phyloP scores from a whole-genome alignment of 2,888 invertebrate species.

The Oscheius sp. region DNA sequence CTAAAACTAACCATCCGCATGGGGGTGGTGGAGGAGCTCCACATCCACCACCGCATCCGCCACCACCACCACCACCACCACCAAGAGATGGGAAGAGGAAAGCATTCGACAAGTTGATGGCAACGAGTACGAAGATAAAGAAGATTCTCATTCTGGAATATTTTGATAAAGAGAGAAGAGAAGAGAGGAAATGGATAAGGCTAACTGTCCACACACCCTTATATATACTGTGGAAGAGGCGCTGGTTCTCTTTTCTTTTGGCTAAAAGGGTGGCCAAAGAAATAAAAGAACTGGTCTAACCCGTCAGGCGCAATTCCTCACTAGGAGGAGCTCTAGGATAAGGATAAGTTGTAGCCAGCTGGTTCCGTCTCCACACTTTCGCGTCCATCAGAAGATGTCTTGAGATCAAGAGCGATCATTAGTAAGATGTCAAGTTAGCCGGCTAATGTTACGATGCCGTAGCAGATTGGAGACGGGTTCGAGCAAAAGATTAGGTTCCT shows the following conservation, averaged over 20 bases:
- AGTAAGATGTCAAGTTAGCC: too few species aligned
- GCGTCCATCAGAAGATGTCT: too few species aligned
- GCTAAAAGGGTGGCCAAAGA: not conserved
- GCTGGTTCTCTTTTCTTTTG: not conserved
- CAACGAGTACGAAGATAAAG: constrained; percentile 2
- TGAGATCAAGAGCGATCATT: too few species aligned
- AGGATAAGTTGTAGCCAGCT: not conserved
- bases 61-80: constrained; percentile 4
- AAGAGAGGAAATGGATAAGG: not conserved
- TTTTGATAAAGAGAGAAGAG: not conserved
- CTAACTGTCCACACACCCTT: not conserved
- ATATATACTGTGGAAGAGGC: not conserved
- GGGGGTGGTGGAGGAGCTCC: constrained; percentile 2
- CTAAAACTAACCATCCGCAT: constrained; percentile 1
- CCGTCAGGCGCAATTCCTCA: not conserved
- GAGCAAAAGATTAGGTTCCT: too few species aligned
- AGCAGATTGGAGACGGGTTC: too few species aligned
- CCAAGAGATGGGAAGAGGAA: constrained; percentile 2
- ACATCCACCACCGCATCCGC: not conserved
- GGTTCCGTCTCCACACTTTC: not conserved
- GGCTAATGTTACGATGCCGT: too few species aligned
- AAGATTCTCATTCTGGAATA: constrained; percentile 1
- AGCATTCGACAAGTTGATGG: not conserved
- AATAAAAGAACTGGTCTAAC: not conserved
- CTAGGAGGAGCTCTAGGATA: not conserved